phyloP scores from a whole-genome alignment of 35 echinoderm and acorn worm species.

The Diadema setosum region DNA sequence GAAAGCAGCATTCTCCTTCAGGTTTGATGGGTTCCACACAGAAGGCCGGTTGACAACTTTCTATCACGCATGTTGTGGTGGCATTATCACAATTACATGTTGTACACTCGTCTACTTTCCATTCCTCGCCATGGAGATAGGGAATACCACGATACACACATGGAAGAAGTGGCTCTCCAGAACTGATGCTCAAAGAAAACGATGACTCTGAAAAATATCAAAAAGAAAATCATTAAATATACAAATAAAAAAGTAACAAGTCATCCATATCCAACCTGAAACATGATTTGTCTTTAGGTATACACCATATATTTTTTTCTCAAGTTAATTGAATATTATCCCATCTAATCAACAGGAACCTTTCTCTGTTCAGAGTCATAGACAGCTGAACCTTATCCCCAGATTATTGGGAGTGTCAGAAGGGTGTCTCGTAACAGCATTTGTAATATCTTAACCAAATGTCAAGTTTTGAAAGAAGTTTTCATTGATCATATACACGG shows the following conservation, averaged over 20 bases:
- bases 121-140: conserved; percentile 44
- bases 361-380: no score
- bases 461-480: no score
- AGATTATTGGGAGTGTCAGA: no score
- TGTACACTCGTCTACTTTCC: conserved; percentile 69
- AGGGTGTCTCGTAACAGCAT: no score
- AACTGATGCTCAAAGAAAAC: background rate
- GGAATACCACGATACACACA: conserved; percentile 54
- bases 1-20: conserved; percentile 66
- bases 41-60: conserved; percentile 47
- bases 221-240: background rate
- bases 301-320: no score
- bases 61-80: conserved; percentile 74
- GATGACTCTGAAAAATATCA: background rate
- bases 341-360: no score
- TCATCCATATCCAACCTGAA: no score
- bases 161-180: background rate
- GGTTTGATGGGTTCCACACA: conserved; percentile 58
- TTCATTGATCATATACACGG: no score
- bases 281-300: no score
- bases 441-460: no score
- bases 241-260: background rate
- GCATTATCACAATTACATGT: conserved; percentile 69
- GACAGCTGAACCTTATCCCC: no score
- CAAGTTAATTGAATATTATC: no score